Percentiles rank a stretch among this genome's conserved stretches.
phyloP scores from a whole-genome alignment of 1,140 invertebrate species.

The Cydia strobilella region DNA sequence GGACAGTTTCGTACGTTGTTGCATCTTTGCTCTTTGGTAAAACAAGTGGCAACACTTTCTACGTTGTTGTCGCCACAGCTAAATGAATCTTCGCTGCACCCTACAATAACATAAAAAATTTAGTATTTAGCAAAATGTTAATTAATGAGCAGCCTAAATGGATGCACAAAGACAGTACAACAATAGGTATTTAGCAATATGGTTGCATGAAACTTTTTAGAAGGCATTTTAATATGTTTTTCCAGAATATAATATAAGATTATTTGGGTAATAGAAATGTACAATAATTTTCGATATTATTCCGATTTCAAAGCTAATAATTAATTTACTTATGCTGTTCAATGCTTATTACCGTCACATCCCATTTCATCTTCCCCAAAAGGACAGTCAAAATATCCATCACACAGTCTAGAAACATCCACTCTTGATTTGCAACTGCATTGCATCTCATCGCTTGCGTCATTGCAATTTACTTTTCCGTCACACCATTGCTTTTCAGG shows the following conservation, averaged over 20 bases:
- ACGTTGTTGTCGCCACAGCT: constrained; percentile 82
- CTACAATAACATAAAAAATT: constrained; percentile 58
- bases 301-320: background rate
- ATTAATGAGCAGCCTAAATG: no score
- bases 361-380: constrained; percentile 89
- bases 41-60: constrained; percentile 78
- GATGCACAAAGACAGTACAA: no score
- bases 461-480: constrained; percentile 87
- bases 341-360: constrained; percentile 82
- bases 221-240: no score
- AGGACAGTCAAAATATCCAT: constrained; percentile 90
- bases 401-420: constrained; percentile 84
- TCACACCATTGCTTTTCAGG: constrained; percentile 84
- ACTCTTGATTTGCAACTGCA: constrained; percentile 87
- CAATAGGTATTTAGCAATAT: no score
- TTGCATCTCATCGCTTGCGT: constrained; percentile 89
- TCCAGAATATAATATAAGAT: no score
- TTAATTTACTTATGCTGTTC: background rate
- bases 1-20: constrained; percentile 84
- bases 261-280: no score
- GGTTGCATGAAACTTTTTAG: no score
- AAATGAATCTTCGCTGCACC: constrained; percentile 82
- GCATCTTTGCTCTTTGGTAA: constrained; percentile 83
- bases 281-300: background rate
- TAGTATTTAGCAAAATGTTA: no score